phyloP scores from a whole-genome alignment of 2,797 vertebrate genomes.

The Micrastur ruficollis region DNA sequence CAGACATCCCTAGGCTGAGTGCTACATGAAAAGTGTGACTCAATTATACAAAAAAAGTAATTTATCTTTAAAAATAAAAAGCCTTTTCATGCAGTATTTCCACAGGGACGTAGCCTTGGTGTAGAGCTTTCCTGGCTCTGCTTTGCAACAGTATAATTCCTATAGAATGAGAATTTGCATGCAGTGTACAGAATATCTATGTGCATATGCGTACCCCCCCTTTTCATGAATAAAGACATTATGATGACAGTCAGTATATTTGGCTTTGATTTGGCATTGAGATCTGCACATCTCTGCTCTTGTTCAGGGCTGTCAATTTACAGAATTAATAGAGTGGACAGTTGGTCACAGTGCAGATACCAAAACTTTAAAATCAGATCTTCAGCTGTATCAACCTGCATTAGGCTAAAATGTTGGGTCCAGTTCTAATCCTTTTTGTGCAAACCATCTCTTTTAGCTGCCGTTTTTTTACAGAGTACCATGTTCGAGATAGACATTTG shows the following conservation, averaged over 20 bases:
- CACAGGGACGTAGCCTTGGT: constrained; percentile 52
- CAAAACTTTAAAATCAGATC: background rate
- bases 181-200: background rate
- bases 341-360: background rate
- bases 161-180: constrained; percentile 64
- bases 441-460: background rate
- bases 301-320: background rate
- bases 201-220: background rate
- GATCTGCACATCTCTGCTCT: background rate
- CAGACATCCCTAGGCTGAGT: constrained; percentile 60
- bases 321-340: background rate
- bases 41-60: constrained; percentile 74
- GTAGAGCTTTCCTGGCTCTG: constrained; percentile 68
- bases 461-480: background rate
- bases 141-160: constrained; percentile 68
- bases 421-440: background rate
- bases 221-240: background rate
- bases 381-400: background rate
- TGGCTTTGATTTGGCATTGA: background rate
- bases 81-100: constrained; percentile 67
- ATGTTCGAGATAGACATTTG: rapidly evolving
- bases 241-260: background rate
- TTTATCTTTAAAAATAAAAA: constrained; percentile 71
- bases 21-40: constrained; percentile 70
- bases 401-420: background rate